Conservation (phyloP, 2,888 invertebrate species). For the Ametastegia equiseti region DNA sequence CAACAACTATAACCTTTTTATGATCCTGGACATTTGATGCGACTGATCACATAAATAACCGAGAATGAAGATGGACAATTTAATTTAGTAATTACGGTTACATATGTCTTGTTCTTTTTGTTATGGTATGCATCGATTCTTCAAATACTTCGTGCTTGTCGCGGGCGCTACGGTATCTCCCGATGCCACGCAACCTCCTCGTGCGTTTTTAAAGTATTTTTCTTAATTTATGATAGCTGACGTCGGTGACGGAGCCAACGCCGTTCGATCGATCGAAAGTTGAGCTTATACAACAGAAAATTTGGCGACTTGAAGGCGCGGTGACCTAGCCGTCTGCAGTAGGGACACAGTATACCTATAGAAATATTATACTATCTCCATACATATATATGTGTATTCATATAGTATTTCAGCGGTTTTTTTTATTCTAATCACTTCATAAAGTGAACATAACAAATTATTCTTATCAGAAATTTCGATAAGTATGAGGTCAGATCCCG, state of each 20-base stretch:
- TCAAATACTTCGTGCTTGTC: not conserved
- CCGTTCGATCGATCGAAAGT: constrained; percentile 1
- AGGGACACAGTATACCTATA: not conserved
- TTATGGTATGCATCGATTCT: not conserved
- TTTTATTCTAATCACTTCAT: not conserved
- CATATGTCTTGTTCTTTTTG: not conserved
- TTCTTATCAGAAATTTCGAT: constrained; percentile 4
- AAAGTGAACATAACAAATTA: not conserved
- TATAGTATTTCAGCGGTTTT: not conserved
- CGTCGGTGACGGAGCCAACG: not conserved
- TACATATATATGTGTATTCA: not conserved
- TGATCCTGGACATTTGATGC: not conserved
- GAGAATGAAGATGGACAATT: not conserved
- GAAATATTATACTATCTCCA: no score
- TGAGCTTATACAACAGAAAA: not conserved
- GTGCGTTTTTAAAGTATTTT: not conserved
- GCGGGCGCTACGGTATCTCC: not conserved
- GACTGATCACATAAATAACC: not conserved
- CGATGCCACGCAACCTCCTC: not conserved
- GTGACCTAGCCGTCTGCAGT: not conserved
- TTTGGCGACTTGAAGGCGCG: not conserved
- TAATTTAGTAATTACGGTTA: not conserved
- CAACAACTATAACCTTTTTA: not conserved
- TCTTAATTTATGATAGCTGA: not conserved
- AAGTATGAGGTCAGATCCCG: not conserved